Evolutionary conservation across 2,797 vertebrate species (phyloP), one percentile per base, ranked within the genome.

Genomic region (Lacerta agilis): DNA sequence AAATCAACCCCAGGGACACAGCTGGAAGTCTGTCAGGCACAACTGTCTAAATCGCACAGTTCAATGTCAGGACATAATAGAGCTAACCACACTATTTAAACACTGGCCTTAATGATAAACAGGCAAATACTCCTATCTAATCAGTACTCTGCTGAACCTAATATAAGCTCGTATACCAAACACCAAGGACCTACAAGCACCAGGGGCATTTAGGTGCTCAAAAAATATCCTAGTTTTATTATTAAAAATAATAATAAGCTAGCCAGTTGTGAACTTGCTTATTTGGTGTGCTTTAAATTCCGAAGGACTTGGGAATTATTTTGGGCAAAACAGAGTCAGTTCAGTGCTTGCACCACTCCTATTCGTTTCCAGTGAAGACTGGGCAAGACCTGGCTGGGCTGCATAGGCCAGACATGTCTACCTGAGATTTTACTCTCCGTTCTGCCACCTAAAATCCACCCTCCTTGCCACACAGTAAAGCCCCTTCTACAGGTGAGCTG

Each of bases 21-120:
- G 36, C 93, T 90, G 93, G 79, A 75, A 6, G 11, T 61, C 93
- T 76, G 93, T 88, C 94, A 84, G 45, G 88, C 94, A 93, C 96
- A 97, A 86, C 95, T 97, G 96, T 89, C 88, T 55, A 2, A 93
- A 91, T 96, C 94, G 0, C 97, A 97, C 86, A 73, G 87, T 87
- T 95, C 94, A 92, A 92, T 87, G 94, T 94, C 94, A 49, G 91
- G 73, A 79, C 91, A 78, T 83, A 55, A 7, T 36, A 1, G n/a
- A 81, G 89, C 49, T 55, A 69, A 75, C 9, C 69, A 41, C 0
- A 1, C 0, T 78, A 86, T 87, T 86, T 87, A 71, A 85, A 76
- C 66, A 82, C 90, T 85, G 92, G 91, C 80, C 92, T 89, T 93
- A 87, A 91, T 72, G 73, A 0, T 43, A 87, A 85, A 84, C 45